Percentiles rank a stretch among this genome's conserved stretches.
These are phyloP conservation scores for Dryoscopus gambensis DNA, from an alignment of 2,113 vertebrate genomes.

Conservation along the genomic window DNA sequence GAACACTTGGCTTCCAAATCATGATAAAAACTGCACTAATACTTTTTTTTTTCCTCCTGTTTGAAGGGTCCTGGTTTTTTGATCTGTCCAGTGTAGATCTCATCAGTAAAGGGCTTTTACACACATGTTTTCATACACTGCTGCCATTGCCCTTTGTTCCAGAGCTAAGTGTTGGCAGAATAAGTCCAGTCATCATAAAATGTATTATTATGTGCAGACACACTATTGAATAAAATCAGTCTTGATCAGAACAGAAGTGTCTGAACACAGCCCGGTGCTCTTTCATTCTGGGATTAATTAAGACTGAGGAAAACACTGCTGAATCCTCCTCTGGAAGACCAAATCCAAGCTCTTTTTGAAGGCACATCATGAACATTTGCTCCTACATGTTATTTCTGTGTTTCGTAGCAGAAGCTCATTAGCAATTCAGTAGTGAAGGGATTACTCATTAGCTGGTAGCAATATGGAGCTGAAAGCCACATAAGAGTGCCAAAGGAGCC, in stretches of 20 bases:
- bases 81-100: neutral
- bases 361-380: neutral
- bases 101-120: neutral
- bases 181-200: neutral
- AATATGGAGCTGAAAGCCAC: neutral
- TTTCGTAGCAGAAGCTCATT: neutral
- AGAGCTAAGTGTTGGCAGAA: neutral
- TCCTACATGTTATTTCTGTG: neutral
- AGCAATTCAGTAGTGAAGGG: neutral
- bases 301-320: neutral
- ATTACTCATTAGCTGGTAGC: neutral
- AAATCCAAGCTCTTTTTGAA: neutral
- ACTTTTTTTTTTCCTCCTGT: neutral
- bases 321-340: neutral
- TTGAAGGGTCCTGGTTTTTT: neutral
- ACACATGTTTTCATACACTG: neutral
- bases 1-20: slow-evolving; percentile 2
- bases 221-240: neutral
- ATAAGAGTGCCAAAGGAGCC: neutral
- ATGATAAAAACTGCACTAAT: neutral
- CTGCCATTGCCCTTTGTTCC: slow-evolving; percentile 2
- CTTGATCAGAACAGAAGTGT: neutral
- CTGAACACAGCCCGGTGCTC: neutral
- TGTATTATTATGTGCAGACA: neutral
- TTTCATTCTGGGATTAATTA: neutral